phyloP scores from a whole-genome alignment of 2,888 invertebrate genomes.

The Nomada fabriciana region DNA sequence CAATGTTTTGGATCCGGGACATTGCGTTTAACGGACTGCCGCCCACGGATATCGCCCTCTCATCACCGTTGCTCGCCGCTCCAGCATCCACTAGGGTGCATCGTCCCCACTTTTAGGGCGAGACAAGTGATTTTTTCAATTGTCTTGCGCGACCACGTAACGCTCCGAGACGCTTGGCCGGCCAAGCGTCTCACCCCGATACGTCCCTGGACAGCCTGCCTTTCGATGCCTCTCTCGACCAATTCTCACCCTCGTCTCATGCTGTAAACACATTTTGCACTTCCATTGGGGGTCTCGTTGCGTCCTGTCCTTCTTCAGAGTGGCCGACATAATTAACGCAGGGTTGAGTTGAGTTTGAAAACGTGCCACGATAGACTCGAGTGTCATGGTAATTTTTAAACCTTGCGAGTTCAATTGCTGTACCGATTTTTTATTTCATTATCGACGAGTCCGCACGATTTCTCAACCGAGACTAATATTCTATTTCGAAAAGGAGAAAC shows the following conservation, averaged over 20 bases:
- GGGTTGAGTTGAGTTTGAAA: not conserved
- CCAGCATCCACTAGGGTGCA: slow-evolving; percentile 63
- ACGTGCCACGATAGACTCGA: too few species aligned
- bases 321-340: not conserved
- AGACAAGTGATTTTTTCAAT: slow-evolving; percentile 84
- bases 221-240: slow-evolving; percentile 43
- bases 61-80: slow-evolving; percentile 62
- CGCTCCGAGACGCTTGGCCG: slow-evolving; percentile 79
- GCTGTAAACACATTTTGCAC: slow-evolving; percentile 67
- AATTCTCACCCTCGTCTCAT: slow-evolving; percentile 54
- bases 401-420: too few species aligned
- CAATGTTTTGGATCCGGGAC: slow-evolving; percentile 76
- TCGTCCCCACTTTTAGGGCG: slow-evolving; percentile 76
- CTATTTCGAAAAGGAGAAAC: too few species aligned
- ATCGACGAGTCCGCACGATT: too few species aligned
- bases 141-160: slow-evolving; percentile 78
- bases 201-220: slow-evolving; percentile 61
- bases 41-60: slow-evolving; percentile 65
- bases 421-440: too few species aligned
- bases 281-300: slow-evolving; percentile 49
- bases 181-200: slow-evolving; percentile 81
- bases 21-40: slow-evolving; percentile 78
- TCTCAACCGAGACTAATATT: too few species aligned
- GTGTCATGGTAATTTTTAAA: too few species aligned
- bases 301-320: not conserved